Percentiles rank a stretch among this genome's conserved stretches.
Evolutionary conservation across 2,797 vertebrate genomes (phyloP).

Genomic region (Oreortyx pictus): DNA sequence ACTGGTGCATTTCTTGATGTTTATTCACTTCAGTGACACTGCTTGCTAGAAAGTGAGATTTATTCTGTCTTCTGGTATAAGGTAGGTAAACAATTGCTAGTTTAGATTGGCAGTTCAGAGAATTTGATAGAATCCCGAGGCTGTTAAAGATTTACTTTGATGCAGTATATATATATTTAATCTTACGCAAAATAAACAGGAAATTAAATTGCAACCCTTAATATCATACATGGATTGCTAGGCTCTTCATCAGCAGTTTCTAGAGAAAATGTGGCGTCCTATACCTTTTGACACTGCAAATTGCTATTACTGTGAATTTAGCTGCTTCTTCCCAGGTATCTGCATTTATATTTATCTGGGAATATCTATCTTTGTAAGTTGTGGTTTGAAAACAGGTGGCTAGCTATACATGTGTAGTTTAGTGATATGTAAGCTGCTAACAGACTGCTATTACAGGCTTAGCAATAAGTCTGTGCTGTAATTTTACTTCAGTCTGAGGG

Average conservation of each 20-base stretch:
- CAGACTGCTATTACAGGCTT: neutral
- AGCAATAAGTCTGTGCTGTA: neutral
- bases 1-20: neutral
- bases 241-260: neutral
- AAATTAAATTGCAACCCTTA: neutral
- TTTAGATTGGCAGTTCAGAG: neutral
- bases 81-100: neutral
- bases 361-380: neutral
- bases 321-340: neutral
- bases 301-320: neutral
- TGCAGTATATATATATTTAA: neutral
- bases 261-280: neutral
- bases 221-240: neutral
- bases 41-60: neutral
- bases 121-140: neutral
- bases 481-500: neutral
- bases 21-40: neutral
- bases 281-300: neutral
- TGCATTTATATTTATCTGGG: neutral
- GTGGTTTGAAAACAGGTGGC: neutral
- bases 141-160: conserved; percentile 2
- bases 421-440: neutral
- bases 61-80: neutral
- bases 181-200: neutral
- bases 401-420: neutral